Evolutionary conservation across 1,140 invertebrate species (phyloP).

Genomic region (Atta cephalotes): DNA sequence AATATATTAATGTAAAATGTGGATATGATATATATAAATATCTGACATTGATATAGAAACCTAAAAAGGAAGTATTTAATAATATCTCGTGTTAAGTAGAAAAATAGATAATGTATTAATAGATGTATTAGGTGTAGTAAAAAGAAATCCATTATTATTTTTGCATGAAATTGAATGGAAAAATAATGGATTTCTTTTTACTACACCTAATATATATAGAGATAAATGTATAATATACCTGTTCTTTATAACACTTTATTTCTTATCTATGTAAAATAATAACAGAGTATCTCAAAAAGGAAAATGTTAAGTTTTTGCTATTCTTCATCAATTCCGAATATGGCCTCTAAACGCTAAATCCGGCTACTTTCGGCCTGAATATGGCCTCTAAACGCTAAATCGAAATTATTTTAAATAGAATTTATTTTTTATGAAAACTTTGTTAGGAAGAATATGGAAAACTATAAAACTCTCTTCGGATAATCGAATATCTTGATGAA

Average conservation of each 20-base stretch:
- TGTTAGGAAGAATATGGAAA: no score
- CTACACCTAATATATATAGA: no score
- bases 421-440: neutral
- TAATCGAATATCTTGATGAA: neutral
- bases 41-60: neutral
- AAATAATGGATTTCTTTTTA: no score
- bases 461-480: neutral
- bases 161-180: no score
- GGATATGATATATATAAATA: neutral
- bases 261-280: neutral
- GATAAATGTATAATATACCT: neutral
- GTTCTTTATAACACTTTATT: neutral
- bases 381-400: no score
- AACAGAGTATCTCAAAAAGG: neutral
- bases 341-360: no score
- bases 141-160: no score
- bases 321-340: no score
- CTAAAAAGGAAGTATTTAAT: neutral
- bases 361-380: no score
- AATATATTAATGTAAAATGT: no score
- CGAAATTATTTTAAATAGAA: neutral
- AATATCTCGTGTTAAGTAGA: neutral
- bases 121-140: neutral
- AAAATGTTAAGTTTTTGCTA: no score
- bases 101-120: slow-evolving; percentile 5